Evolutionary conservation across 2,113 vertebrate genomes (phyloP), one percentile per base, ranked within the genome.

Genomic region (Acinonyx jubatus): DNA sequence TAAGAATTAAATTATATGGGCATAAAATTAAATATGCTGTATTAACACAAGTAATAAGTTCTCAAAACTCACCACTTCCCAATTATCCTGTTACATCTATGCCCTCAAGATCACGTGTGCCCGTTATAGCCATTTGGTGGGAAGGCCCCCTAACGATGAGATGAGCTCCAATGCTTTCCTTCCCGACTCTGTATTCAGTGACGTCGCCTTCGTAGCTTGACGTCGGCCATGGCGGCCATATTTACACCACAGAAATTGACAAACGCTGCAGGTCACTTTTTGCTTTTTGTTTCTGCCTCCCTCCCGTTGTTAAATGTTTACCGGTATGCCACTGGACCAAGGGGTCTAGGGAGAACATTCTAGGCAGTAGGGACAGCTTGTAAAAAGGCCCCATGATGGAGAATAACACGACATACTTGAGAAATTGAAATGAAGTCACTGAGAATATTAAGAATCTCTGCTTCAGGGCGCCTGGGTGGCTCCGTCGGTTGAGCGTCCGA

Each of bases 101-200:
- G 23, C 57, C 29, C 36, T 33, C 13, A 21, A 45, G 25, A n/a
- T 50, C 83, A 31, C 16, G 14, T 16, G 45, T 5, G 11, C n/a
- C 6, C 2, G 4, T 38, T 14, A 1, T 5, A 55, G 73, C 23
- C 3, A 1, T 9, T 2, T 3, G 66, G 57, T 11, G 5, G 68
- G 21, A 74, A 82, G 27, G 7, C 4, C 7, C 18, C 13, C 3
- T 3, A 21, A 14, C 16, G 12, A 41, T 33, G 18, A 3, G 27
- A 4, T 15, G 73, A 25, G 69, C 7, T 15, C 11, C 0, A 1
- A 2, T 8, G 48, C 25, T 45, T 65, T 63, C 36, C 61, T 52
- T 41, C 12, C 41, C 7, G 1, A 38, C 31, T 33, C 23, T 0
- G 0, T n/a, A 31, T n/a, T 81, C 57, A 50, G 36, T 29, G 73